Conservation (phyloP, 2,113 vertebrate species). For the Ctenomys sociabilis region DNA sequence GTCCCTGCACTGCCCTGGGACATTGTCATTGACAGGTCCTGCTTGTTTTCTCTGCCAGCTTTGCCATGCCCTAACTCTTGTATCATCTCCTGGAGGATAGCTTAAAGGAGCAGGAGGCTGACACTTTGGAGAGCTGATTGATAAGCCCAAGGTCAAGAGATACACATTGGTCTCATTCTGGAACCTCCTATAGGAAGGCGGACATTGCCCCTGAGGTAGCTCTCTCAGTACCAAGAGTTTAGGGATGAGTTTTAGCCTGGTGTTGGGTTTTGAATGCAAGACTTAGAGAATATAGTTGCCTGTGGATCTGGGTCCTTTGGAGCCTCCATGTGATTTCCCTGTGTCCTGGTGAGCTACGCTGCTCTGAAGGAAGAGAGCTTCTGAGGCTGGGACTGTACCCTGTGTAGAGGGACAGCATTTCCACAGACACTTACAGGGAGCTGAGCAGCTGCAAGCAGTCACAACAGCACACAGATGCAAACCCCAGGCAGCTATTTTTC, state of each 20-base stretch:
- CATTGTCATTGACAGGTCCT: not conserved
- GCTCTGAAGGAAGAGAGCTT: not conserved
- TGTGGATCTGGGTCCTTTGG: not conserved
- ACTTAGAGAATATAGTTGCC: not conserved
- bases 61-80: not conserved
- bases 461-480: not conserved
- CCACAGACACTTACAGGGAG: not conserved
- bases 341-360: not conserved
- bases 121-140: not conserved
- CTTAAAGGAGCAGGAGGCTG: not conserved
- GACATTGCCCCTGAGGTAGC: not conserved
- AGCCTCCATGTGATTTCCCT: not conserved
- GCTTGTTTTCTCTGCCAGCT: not conserved
- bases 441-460: constrained; percentile 25
- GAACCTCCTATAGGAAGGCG: not conserved
- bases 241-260: not conserved
- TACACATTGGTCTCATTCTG: not conserved
- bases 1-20: not conserved
- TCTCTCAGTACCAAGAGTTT: not conserved
- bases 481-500: not conserved
- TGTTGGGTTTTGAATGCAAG: not conserved
- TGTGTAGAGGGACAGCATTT: not conserved
- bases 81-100: not conserved
- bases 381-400: not conserved
- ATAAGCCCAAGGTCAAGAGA: not conserved